phyloP scores from a whole-genome alignment of 2,888 invertebrate species.

The Noctuana brunneofusca region DNA sequence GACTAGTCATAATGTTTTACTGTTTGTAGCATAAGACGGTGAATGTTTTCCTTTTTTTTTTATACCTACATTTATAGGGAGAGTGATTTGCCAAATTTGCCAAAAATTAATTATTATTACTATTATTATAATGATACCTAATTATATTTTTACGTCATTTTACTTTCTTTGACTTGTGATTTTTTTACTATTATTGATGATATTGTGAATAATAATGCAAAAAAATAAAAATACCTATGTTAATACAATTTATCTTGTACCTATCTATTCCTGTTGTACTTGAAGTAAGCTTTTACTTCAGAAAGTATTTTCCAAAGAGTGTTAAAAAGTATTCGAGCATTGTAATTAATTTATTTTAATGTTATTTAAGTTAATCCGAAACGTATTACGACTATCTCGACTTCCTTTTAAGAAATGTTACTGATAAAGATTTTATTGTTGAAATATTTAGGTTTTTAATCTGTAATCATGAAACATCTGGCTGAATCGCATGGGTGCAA shows the following conservation, averaged over 20 bases:
- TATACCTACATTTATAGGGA: too few relatives aligned
- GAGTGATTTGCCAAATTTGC: slow-evolving; percentile 30
- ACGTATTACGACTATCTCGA: slow-evolving; percentile 70
- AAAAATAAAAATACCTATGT: background rate
- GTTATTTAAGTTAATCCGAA: slow-evolving; percentile 55
- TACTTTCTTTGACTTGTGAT: slow-evolving; percentile 26
- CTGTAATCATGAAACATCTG: slow-evolving; percentile 54
- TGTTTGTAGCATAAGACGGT: slow-evolving; percentile 43
- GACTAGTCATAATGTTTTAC: slow-evolving; percentile 61
- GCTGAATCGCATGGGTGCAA: slow-evolving; percentile 65
- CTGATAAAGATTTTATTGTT: background rate
- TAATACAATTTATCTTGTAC: slow-evolving; percentile 2
- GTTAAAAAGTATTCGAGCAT: slow-evolving; percentile 63
- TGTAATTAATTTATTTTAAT: slow-evolving; percentile 53
- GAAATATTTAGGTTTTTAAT: slow-evolving; percentile 33
- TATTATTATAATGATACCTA: slow-evolving; percentile 10
- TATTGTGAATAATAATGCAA: background rate
- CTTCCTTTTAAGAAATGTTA: slow-evolving; percentile 58
- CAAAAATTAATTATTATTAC: slow-evolving; percentile 10
- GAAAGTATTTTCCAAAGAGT: slow-evolving; percentile 26
- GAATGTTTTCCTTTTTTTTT: slow-evolving; percentile 38
- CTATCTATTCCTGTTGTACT: slow-evolving; percentile 21
- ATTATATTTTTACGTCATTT: slow-evolving; percentile 13
- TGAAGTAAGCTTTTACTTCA: slow-evolving; percentile 6
- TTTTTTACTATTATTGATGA: slow-evolving; percentile 11